Conservation (phyloP, 2,888 invertebrate species). For the Pasiphila rectangulata region DNA sequence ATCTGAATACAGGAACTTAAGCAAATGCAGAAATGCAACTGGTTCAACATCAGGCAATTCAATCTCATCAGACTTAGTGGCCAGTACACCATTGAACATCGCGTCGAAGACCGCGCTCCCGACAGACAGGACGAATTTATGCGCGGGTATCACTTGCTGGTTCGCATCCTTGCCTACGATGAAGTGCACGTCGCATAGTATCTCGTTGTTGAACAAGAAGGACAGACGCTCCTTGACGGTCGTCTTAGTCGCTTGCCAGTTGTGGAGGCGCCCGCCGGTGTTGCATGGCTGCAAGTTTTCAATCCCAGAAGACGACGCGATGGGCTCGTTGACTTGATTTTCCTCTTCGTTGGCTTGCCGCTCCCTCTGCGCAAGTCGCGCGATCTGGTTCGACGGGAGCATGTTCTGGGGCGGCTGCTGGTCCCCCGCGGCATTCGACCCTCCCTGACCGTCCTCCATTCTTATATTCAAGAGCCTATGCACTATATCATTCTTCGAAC, state of each 20-base stretch:
- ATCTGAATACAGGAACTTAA: slow-evolving; percentile 89
- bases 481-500: slow-evolving; percentile 68
- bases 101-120: slow-evolving; percentile 93
- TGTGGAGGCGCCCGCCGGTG: slow-evolving; percentile 76
- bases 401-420: slow-evolving; percentile 76
- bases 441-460: slow-evolving; percentile 49
- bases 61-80: slow-evolving; percentile 85
- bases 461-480: slow-evolving; percentile 63
- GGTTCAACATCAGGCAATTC: slow-evolving; percentile 92
- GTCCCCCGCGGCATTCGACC: slow-evolving; percentile 39
- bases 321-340: slow-evolving; percentile 51
- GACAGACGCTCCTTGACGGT: slow-evolving; percentile 88
- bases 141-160: slow-evolving; percentile 87
- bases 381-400: slow-evolving; percentile 74
- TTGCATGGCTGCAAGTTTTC: slow-evolving; percentile 67
- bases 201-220: slow-evolving; percentile 78
- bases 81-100: slow-evolving; percentile 90
- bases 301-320: slow-evolving; percentile 57
- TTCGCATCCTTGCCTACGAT: slow-evolving; percentile 86
- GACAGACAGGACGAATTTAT: slow-evolving; percentile 89
- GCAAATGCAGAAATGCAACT: slow-evolving; percentile 87
- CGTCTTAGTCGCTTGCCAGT: slow-evolving; percentile 88
- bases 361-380: slow-evolving; percentile 49
- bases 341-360: slow-evolving; percentile 53
- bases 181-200: slow-evolving; percentile 86